Evolutionary conservation across 2,797 vertebrate genomes (phyloP), one percentile per base, ranked within the genome.

Genomic region (Fratercula arctica): DNA sequence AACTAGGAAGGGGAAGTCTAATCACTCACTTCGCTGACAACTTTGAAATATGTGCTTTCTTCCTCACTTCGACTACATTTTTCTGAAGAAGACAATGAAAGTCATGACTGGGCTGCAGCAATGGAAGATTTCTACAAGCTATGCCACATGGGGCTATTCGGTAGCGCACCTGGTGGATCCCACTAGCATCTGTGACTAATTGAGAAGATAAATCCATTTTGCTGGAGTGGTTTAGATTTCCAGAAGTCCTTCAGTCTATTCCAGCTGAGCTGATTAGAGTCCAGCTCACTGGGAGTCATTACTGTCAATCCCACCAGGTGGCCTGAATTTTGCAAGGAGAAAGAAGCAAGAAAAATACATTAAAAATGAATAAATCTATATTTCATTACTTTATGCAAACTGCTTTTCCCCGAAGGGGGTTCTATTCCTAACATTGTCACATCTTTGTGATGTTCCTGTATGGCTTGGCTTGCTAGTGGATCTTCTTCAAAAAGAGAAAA

Each of bases 201-300:
- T 93, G 92, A 93, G 94, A 94, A 95, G 92, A 95, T 96, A 95
- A 97, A 96, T 96, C 94, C 93, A 93, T 95, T 96, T 96, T 97
- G 87, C 87, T 93, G 90, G 73, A 96, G 89, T 93, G 78, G 87
- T 76, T 94, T 90, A 94, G 82, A 84, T 90, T 96, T 97, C 80
- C 94, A 84, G 61, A 96, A 96, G 93, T 91, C 91, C 93, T 96
- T 97, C 95, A 91, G 83, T 53, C 83, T 93, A 94, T 85, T 97
- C 95, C 93, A 96, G 87, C 91, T 95, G 93, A 96, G 89, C 93
- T 96, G 94, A 96, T 96, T 96, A 94, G 70, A 97, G 92, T 96
- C 94, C 96, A 97, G 91, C 93, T 97, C 96, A 82, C 93, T 96
- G 95, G 96, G 95, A 97, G 93, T 95, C 93, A 95, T 97, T 96